phyloP scores from a whole-genome alignment of 2,113 vertebrate genomes.

The Gambusia affinis region DNA sequence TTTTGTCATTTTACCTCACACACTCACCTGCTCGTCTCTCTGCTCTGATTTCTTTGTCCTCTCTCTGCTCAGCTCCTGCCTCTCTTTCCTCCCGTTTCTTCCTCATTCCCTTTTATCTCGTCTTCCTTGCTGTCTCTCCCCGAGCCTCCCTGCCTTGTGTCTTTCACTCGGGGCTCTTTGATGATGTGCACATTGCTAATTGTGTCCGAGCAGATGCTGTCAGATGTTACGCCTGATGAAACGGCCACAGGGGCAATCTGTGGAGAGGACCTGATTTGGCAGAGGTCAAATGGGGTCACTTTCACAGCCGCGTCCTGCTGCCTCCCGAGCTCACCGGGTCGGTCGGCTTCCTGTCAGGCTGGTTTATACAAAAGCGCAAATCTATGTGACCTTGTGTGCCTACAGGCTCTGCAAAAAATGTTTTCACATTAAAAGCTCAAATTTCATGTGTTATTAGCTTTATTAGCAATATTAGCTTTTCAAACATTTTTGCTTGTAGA shows the following conservation, averaged over 20 bases:
- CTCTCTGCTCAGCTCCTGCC: not conserved
- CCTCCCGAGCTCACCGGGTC: constrained; percentile 24
- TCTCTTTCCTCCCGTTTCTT: constrained; percentile 30
- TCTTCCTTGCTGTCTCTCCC: constrained; percentile 18
- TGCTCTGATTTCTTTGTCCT: constrained; percentile 31
- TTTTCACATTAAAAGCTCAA: not conserved
- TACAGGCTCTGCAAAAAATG: not conserved
- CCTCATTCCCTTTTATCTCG: constrained; percentile 30
- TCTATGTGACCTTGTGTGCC: constrained; percentile 2
- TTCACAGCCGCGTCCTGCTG: constrained; percentile 39
- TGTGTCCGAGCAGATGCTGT: constrained; percentile 41
- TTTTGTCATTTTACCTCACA: constrained; percentile 49
- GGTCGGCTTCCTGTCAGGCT: constrained; percentile 22
- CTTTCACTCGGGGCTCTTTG: constrained; percentile 18
- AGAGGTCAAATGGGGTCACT: constrained; percentile 46
- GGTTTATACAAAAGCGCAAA: constrained; percentile 2
- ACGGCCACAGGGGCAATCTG: constrained; percentile 27
- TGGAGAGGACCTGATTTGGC: constrained; percentile 46
- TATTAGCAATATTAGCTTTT: not conserved
- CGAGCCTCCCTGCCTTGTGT: not conserved
- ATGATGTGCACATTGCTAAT: constrained; percentile 50
- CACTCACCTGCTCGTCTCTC: constrained; percentile 24
- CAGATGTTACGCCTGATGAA: constrained; percentile 36
- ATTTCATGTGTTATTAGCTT: not conserved
- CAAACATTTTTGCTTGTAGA: not conserved